These are phyloP conservation scores for Amiota minor DNA, from an alignment of 2,888 invertebrate species.

Conservation along the genomic window DNA sequence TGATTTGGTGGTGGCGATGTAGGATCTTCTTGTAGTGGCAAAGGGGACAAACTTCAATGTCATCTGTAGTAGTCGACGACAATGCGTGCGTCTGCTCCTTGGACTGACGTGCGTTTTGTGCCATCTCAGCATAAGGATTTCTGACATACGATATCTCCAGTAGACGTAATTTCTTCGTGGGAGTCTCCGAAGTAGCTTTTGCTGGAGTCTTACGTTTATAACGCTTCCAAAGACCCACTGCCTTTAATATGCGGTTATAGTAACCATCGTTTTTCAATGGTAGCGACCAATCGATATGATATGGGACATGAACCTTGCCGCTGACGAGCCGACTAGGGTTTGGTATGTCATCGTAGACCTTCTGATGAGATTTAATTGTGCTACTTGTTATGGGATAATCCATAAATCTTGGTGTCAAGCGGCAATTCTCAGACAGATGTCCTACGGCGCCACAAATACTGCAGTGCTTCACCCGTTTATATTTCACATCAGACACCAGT, in stretches of 20 bases:
- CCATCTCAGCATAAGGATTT: constrained; percentile 47
- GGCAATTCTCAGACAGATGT: constrained; percentile 73
- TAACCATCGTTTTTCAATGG: constrained; percentile 51
- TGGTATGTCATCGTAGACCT: constrained; percentile 62
- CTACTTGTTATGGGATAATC: constrained; percentile 61
- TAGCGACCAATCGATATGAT: constrained; percentile 58
- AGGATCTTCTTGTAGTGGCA: background rate
- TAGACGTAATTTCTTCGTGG: constrained; percentile 37
- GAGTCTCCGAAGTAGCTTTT: background rate
- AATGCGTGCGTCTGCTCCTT: background rate
- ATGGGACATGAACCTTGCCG: constrained; percentile 42
- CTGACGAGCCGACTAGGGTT: background rate
- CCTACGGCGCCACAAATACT: constrained; percentile 77
- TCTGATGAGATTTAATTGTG: constrained; percentile 68
- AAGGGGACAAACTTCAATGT: background rate
- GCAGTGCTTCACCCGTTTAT: constrained; percentile 74
- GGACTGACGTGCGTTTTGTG: constrained; percentile 35
- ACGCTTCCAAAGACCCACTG: constrained; percentile 59
- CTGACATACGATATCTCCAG: constrained; percentile 44
- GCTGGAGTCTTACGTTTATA: constrained; percentile 46
- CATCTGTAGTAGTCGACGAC: no score
- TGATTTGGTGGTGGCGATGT: constrained; percentile 43
- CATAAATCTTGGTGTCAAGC: constrained; percentile 59
- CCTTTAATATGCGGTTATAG: constrained; percentile 68
- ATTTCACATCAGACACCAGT: constrained; percentile 59